These are phyloP conservation scores for Amiota mariae DNA, from an alignment of 2,888 invertebrate genomes.

Conservation along the genomic window DNA sequence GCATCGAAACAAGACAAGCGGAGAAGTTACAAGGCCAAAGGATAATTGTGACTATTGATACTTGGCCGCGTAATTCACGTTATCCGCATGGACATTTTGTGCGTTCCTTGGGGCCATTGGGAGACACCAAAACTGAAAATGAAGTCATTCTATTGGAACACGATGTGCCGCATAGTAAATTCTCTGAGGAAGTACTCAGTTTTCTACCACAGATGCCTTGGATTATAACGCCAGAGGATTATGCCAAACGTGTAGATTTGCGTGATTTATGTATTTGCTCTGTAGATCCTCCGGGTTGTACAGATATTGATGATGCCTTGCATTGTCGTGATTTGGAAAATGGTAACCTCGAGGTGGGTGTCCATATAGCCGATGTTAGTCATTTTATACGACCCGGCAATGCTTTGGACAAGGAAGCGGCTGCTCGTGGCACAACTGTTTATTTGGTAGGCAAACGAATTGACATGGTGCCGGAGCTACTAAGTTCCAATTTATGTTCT, in stretches of 20 bases:
- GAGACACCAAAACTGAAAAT: constrained; percentile 96
- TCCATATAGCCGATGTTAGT: constrained; percentile 99
- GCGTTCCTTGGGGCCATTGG: constrained; percentile 90
- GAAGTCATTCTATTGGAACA: constrained; percentile 96
- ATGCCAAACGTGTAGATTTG: constrained; percentile 86
- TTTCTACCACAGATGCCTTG: constrained; percentile 93
- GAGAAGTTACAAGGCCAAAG: constrained; percentile 86
- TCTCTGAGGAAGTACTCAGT: constrained; percentile 93
- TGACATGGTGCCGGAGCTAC: constrained; percentile 90
- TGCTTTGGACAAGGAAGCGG: constrained; percentile 93
- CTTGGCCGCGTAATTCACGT: constrained; percentile 94
- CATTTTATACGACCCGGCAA: constrained; percentile 96
- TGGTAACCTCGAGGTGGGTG: constrained; percentile 89
- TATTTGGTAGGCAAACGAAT: constrained; percentile 95
- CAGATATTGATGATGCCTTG: constrained; percentile 98
- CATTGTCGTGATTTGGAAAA: constrained; percentile 87
- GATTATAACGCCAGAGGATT: constrained; percentile 89
- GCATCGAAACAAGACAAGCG: constrained; percentile 95
- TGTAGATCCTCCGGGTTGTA: constrained; percentile 98
- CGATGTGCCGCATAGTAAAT: constrained; percentile 96
- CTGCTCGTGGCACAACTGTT: constrained; percentile 94
- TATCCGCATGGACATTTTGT: constrained; percentile 98
- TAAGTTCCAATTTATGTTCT: constrained; percentile 97
- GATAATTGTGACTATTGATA: constrained; percentile 95
- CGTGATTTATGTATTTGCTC: constrained; percentile 91